Conservation (phyloP, 2,797 vertebrate species). For the Pelodytes ibericus region DNA sequence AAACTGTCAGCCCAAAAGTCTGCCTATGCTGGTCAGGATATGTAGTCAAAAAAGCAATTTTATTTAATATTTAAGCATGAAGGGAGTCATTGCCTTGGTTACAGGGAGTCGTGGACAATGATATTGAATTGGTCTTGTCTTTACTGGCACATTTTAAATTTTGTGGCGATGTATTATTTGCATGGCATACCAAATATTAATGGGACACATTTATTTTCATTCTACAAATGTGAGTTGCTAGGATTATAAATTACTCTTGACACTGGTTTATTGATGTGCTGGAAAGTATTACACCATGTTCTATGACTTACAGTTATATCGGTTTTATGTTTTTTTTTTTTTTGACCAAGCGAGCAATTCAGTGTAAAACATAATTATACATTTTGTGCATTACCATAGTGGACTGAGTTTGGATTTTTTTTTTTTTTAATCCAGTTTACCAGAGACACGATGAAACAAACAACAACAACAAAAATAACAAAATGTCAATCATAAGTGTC, state of each 20-base stretch:
- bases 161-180: constrained; percentile 1
- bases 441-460: too few relatives aligned
- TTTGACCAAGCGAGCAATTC: too few relatives aligned
- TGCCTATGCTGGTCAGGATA: background rate
- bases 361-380: too few relatives aligned
- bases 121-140: constrained; percentile 11
- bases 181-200: background rate
- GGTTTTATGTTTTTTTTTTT: too few relatives aligned
- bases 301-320: background rate
- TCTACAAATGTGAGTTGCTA: background rate
- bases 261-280: constrained; percentile 9
- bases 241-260: background rate
- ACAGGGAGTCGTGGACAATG: too few relatives aligned
- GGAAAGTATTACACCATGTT: background rate
- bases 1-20: background rate
- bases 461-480: too few relatives aligned
- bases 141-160: background rate
- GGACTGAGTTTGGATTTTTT: too few relatives aligned
- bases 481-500: too few relatives aligned
- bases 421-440: too few relatives aligned
- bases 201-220: constrained; percentile 15
- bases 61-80: too few relatives aligned
- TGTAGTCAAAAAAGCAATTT: constrained; percentile 1
- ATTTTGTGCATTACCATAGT: too few relatives aligned
- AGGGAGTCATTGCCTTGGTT: background rate